Base-by-base conservation (phyloP, 2,797 vertebrate genomes). In the Todus mexicanus region DNA sequence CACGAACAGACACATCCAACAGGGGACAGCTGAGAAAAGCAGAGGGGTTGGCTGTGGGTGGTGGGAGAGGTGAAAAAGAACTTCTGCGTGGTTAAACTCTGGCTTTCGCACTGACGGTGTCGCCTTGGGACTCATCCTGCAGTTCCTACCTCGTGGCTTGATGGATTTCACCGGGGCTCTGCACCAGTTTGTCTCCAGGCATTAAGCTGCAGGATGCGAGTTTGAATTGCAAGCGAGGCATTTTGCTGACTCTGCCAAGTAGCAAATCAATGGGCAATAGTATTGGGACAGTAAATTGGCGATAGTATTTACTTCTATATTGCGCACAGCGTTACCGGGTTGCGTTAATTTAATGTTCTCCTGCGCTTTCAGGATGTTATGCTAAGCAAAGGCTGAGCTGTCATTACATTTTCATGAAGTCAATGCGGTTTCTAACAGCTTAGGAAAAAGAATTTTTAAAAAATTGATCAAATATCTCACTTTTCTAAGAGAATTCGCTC, bases 381-480 rank as follows among this genome's bases (percentile, higher is more conserved):
- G 90, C 79, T 89, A 92, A 90, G 87, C 87, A 85, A 89, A 94
- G 35, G 72, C 94, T 95, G 93, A 95, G 87, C 90, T 92, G 94
- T 95, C 90, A 93, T 94, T 93, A 92, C 91, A 80, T 93, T 96
- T 95, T 95, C 86, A 95, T 95, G 89, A 95, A 95, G 92, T 85
- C 94, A 91, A 57, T 81, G 85, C 76, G 57, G 66, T 89, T 89
- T 78, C 70, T 87, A 94, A 89, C 87, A 92, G 84, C 71, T 92
- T 37, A 64, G 73, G 79, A 87, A 60, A 65, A 76, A 68, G 84
- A 90, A 71, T 83, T 94, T 73, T 74, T 12, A 16, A 92, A 75
- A 89, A 95, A 94, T 78, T 93, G 90, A 92, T 94, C 95, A 94
- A 96, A 95, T 96, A 87, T 81, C 92, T 96, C 78, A 54, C 93